Evolutionary conservation across 2,888 invertebrate species (phyloP).

Genomic region (Steromphala cineraria): DNA sequence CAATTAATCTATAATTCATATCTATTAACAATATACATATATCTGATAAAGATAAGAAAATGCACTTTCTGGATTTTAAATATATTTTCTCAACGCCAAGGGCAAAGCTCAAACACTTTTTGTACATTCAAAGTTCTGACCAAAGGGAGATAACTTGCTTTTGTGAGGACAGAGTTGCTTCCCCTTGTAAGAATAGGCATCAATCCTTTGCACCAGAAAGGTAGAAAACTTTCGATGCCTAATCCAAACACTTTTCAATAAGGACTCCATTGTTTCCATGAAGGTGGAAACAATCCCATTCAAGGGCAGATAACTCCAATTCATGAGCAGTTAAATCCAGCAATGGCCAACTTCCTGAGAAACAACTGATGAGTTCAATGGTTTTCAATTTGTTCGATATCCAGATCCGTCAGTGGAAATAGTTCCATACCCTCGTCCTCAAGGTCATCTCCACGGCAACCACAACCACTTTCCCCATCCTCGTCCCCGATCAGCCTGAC

Average conservation of each 20-base stretch:
- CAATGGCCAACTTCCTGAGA: neutral
- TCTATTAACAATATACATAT: too few relatives aligned
- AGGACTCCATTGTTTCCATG: too few relatives aligned
- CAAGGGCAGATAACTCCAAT: neutral
- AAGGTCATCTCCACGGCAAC: constrained; percentile 32
- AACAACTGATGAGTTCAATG: constrained; percentile 45
- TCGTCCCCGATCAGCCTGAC: constrained; percentile 53
- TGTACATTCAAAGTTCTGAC: neutral
- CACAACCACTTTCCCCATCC: constrained; percentile 51
- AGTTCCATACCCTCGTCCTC: constrained; percentile 49
- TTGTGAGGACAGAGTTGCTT: too few relatives aligned
- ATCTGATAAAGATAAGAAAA: neutral
- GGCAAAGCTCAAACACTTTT: neutral
- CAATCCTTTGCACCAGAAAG: too few relatives aligned
- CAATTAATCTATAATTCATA: too few relatives aligned
- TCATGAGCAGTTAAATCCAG: neutral
- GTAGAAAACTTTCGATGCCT: too few relatives aligned
- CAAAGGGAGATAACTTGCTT: neutral
- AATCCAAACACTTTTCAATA: too few relatives aligned
- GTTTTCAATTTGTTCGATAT: constrained; percentile 71
- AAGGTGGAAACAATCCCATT: too few relatives aligned
- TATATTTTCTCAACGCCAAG: neutral
- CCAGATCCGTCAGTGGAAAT: constrained; percentile 64
- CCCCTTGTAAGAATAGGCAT: too few relatives aligned
- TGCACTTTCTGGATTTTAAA: constrained; percentile 1